Evolutionary conservation across 2,113 vertebrate species (phyloP).

Genomic region (Rhea pennata): DNA sequence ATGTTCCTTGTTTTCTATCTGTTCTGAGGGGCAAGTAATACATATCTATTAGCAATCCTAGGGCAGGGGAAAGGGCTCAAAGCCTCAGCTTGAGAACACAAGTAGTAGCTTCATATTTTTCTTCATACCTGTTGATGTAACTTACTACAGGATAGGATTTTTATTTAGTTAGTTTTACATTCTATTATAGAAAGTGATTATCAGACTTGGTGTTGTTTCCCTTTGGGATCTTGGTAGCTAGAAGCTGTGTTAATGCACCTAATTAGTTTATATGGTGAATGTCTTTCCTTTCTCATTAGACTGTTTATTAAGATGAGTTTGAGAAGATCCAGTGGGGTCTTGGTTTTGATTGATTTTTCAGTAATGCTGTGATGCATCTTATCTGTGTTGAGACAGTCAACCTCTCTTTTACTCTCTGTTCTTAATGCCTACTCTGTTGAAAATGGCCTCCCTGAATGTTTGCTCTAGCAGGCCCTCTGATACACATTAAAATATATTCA

Average conservation of each 20-base stretch:
- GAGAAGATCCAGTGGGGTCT: background rate
- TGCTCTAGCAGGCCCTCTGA: background rate
- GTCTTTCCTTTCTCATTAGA: background rate
- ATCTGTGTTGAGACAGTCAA: background rate
- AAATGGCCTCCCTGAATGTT: background rate
- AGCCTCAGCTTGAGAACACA: background rate
- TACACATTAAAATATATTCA: background rate
- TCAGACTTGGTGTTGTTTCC: background rate
- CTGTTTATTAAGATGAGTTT: background rate
- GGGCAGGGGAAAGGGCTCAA: background rate
- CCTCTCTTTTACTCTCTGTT: background rate
- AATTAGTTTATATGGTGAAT: background rate
- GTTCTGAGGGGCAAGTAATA: background rate
- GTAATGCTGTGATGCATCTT: background rate
- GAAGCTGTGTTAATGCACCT: background rate
- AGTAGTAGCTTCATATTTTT: background rate
- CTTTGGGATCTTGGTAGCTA: background rate
- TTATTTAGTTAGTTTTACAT: background rate
- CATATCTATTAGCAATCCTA: background rate
- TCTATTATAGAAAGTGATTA: background rate
- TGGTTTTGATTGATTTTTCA: background rate
- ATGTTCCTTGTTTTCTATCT: background rate
- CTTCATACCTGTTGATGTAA: background rate
- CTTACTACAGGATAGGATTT: background rate
- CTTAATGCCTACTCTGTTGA: background rate